phyloP scores from a whole-genome alignment of 2,113 vertebrate species.

The Brachypteracias leptosomus region DNA sequence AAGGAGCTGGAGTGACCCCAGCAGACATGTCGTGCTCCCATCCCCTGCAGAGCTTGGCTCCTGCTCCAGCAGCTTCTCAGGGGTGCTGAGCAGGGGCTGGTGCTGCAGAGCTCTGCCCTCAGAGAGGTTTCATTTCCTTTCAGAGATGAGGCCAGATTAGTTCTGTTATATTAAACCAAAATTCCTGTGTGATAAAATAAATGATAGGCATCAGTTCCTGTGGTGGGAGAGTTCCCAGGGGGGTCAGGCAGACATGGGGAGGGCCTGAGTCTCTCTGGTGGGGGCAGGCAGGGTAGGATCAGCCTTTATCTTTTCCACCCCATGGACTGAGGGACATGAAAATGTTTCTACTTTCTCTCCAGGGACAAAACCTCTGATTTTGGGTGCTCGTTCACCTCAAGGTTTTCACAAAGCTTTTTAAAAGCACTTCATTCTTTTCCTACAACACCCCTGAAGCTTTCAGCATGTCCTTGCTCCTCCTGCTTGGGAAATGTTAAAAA shows the following conservation, averaged over 20 bases:
- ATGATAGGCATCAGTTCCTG: not conserved
- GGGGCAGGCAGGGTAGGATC: not conserved
- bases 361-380: not conserved
- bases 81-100: not conserved
- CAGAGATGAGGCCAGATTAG: not conserved
- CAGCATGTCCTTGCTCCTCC: not conserved
- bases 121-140: slow-evolving; percentile 25
- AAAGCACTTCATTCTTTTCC: not conserved
- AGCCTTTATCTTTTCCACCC: not conserved
- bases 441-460: not conserved
- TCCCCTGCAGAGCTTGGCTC: not conserved
- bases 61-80: not conserved
- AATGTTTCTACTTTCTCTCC: not conserved
- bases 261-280: not conserved
- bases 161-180: not conserved
- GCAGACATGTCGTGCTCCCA: not conserved
- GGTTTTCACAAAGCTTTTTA: not conserved
- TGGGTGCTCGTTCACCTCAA: not conserved
- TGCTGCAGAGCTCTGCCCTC: not conserved
- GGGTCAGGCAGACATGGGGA: not conserved
- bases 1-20: not conserved
- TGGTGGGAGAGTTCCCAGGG: not conserved
- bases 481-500: not conserved
- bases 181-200: not conserved
- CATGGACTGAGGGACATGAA: not conserved